A percentile compares a stretch with the other conserved stretches of the same genome.
These are phyloP conservation scores for Emydoidea blandingii DNA, from an alignment of 2,797 vertebrate species.

Conservation along the genomic window DNA sequence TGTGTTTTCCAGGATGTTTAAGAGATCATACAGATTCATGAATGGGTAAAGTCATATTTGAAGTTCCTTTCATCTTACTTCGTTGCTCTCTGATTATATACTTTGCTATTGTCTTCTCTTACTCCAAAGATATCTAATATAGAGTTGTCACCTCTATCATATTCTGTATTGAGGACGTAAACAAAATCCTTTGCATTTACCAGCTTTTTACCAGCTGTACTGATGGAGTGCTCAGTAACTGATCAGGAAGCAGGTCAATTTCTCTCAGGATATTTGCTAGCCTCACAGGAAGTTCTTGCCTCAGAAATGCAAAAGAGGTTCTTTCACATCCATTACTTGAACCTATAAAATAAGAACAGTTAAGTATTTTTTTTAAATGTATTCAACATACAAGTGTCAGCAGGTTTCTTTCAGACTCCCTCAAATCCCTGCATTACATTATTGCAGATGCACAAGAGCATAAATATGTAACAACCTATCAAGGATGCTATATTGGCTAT, in stretches of 20 bases:
- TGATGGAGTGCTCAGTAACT: constrained; percentile 90
- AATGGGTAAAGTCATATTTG: neutral
- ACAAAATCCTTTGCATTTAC: constrained; percentile 69
- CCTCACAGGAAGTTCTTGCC: constrained; percentile 96
- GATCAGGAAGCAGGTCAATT: constrained; percentile 95
- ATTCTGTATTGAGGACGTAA: neutral
- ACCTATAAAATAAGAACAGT: constrained; percentile 81
- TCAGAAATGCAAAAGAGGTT: constrained; percentile 95
- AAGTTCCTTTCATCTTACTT: neutral
- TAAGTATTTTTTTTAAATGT: neutral
- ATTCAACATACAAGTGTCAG: neutral
- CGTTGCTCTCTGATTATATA: neutral
- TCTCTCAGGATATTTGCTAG: constrained; percentile 98
- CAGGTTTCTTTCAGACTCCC: rapidly evolving
- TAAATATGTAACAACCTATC: neutral
- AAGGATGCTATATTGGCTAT: rapidly evolving
- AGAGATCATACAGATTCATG: neutral
- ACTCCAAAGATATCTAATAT: neutral
- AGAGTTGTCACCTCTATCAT: neutral
- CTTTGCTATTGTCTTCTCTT: neutral
- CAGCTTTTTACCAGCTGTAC: constrained; percentile 94
- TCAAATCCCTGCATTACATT: neutral
- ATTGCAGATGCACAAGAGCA: neutral
- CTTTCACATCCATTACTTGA: constrained; percentile 96
- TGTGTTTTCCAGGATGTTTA: neutral